Base-by-base conservation (phyloP, 2,797 vertebrate genomes). In the Emys orbicularis region DNA sequence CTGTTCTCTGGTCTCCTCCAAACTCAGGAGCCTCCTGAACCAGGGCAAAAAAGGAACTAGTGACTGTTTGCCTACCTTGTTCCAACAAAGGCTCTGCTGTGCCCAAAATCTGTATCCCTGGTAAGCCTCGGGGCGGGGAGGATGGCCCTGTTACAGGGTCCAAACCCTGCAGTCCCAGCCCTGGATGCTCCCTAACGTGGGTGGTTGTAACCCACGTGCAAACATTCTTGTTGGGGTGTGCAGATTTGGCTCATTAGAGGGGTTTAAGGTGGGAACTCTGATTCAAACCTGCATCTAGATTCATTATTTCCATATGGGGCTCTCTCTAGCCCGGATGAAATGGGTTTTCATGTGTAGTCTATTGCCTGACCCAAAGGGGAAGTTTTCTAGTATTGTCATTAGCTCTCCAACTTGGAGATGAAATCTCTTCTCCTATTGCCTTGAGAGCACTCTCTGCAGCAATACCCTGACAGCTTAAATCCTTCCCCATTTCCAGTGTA, bases 281-380 rank as follows among this genome's bases (percentile, higher is more conserved):
- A 19, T 53, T n/a, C 19, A 50, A n/a, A 50, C 19, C 49, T 27
- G 12, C 2, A 10, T 47, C 31, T 49, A 19, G 56, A 19, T 49
- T 31, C 10, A 41, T 49, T 57, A 18, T 34, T 56, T 19, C 4
- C 65, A n/a, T 41, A 72, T 18, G 65, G n/a, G 3, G 31, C 34
- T 54, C 41, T 0, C 0, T 0, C 0, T 0, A 1, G 84, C 29
- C 72, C 56, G 44, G 68, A 23, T 41, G 12, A 52, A 53, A 50
- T 1, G 2, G 79, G 0, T 52, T 84, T 83, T 87, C 56, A 54
- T 25, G 8, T 1, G 81, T 44, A 68, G 47, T 44, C 84, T 81
- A 23, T 2, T 0, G 0, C 79, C 84, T 92, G 0, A 0, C 86
- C 81, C 61, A 76, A 82, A 81, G 37, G 34, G 80, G 79, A 86